Conservation (phyloP, 2,888 invertebrate species). For the Drosophila kambysellisi region DNA sequence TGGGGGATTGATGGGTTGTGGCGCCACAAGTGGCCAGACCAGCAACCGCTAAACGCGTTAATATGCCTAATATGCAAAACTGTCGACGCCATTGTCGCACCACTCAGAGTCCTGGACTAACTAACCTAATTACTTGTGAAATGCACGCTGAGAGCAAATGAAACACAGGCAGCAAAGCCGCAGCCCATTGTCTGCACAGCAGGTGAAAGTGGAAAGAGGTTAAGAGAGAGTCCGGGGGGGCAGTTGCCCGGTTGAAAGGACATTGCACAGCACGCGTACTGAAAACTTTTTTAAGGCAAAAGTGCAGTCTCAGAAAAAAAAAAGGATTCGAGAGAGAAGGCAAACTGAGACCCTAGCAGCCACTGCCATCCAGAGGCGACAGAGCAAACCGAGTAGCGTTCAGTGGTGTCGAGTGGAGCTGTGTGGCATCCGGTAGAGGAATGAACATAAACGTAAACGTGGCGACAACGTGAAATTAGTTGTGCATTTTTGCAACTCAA, state of each 20-base stretch:
- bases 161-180: slow-evolving; percentile 50
- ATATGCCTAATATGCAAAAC: slow-evolving; percentile 65
- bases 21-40: slow-evolving; percentile 28
- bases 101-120: slow-evolving; percentile 62
- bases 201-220: slow-evolving; percentile 56
- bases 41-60: slow-evolving; percentile 54
- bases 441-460: slow-evolving; percentile 64
- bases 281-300: slow-evolving; percentile 73
- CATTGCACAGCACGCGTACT: slow-evolving; percentile 62
- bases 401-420: slow-evolving; percentile 56
- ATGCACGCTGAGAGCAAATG: slow-evolving; percentile 42
- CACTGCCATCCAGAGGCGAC: slow-evolving; percentile 7
- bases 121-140: slow-evolving; percentile 77
- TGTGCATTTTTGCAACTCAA: slow-evolving; percentile 67
- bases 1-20: background rate
- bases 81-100: slow-evolving; percentile 46
- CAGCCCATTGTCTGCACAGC: slow-evolving; percentile 67
- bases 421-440: slow-evolving; percentile 30
- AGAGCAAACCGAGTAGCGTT: slow-evolving; percentile 52
- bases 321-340: slow-evolving; percentile 5
- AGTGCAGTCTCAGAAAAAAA: slow-evolving; percentile 33
- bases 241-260: slow-evolving; percentile 27
- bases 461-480: slow-evolving; percentile 77
- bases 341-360: slow-evolving; percentile 1
- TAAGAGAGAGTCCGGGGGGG: slow-evolving; percentile 20